Base-by-base conservation (phyloP, 2,113 vertebrate genomes). In the Nettapus auritus region DNA sequence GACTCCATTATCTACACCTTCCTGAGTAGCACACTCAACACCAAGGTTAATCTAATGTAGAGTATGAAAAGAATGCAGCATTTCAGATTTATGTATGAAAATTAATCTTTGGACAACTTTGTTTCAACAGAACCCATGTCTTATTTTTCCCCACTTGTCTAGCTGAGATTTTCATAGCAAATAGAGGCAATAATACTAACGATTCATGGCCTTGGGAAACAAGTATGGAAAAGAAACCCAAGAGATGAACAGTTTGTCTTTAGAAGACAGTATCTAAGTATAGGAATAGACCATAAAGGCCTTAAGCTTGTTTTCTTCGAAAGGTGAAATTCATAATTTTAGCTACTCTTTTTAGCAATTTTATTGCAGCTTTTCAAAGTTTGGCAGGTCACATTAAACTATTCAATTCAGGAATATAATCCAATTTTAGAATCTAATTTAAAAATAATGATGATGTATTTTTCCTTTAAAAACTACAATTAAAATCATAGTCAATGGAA, bases 41-140 rank as follows among this genome's bases (percentile, higher is more conserved):
- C 94, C 82, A 94, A 93, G 82, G 95, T 92, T 93, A 96, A 94
- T 92, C 84, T 97, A 83, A 82, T 74, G 86, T 53, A 64, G 90
- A 94, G 90, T 89, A 44, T 93, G 82, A 95, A 97, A 90, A 71
- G 93, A 95, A 97, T 9, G 95, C 80, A 78, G 50, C 57, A 95
- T 94, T 95, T 96, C 90, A 96, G 86, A 93, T 91, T 89, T 96
- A 81, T 60, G 64, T 90, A 98, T 77, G 82, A 95, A 96, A 98
- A 97, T 94, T 70, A 94, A 94, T 95, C 50, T 81, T 63, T 69
- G 73, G 82, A 56, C 56, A 96, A 53, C 2, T 97, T 96, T 70
- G 91, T 82, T 38, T 52, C 53, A 96, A 73, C 18, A 66, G 71
- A 89, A 86, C 53, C 29, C 59, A 62, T 40, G 92, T 64, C 42